Evolutionary conservation across 1,140 invertebrate species (phyloP).

Genomic region (Lordiphosa stackelbergi): DNA sequence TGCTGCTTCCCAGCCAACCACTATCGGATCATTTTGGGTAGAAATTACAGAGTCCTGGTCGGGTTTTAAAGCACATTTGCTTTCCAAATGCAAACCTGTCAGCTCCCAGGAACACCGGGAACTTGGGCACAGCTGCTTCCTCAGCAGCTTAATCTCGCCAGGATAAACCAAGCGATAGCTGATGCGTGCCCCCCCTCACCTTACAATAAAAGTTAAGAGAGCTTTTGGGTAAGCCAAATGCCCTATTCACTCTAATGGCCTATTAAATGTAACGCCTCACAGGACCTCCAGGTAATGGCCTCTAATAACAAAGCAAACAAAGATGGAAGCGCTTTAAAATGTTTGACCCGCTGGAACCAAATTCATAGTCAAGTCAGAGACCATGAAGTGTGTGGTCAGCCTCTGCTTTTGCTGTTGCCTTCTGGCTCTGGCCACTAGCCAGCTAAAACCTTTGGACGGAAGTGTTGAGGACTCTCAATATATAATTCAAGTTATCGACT

Average conservation of each 20-base stretch:
- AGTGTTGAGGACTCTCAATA: neutral
- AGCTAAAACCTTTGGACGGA: slow-evolving; percentile 3
- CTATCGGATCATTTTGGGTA: too few relatives aligned
- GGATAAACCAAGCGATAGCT: too few relatives aligned
- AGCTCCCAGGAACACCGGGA: too few relatives aligned
- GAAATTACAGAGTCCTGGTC: too few relatives aligned
- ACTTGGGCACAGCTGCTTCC: too few relatives aligned
- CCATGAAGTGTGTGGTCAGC: slow-evolving; percentile 21
- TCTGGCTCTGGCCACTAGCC: slow-evolving; percentile 3
- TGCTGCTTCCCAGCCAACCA: too few relatives aligned
- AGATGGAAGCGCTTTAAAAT: slow-evolving; percentile 17
- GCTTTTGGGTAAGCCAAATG: slow-evolving; percentile 21
- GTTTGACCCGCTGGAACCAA: neutral
- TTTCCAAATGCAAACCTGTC: too few relatives aligned
- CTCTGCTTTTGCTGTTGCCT: slow-evolving; percentile 5
- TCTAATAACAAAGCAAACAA: slow-evolving; percentile 54
- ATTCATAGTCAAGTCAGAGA: slow-evolving; percentile 23
- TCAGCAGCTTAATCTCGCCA: too few relatives aligned
- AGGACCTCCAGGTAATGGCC: slow-evolving; percentile 30
- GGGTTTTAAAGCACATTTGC: too few relatives aligned
- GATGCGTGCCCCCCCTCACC: too few relatives aligned
- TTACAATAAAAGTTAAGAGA: too few relatives aligned
- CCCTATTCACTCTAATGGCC: slow-evolving; percentile 32
- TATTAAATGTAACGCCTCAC: too few relatives aligned
- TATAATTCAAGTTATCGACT: neutral